A percentile compares a stretch with the other conserved stretches of the same genome.
Evolutionary conservation across 2,797 vertebrate species (phyloP).

Genomic region (Cuniculus paca): DNA sequence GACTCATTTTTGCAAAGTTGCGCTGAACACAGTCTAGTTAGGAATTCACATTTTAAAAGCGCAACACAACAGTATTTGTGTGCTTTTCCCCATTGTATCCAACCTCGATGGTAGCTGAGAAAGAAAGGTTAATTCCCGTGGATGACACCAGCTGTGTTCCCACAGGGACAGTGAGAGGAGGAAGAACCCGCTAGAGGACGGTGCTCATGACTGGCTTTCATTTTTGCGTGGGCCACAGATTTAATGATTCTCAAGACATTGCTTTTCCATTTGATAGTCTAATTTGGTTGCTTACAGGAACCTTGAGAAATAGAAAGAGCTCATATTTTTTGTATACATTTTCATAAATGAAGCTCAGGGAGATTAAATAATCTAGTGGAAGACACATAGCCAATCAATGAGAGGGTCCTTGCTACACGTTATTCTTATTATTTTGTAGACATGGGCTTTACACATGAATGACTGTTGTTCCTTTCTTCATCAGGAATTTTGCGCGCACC

Average conservation of each 20-base stretch:
- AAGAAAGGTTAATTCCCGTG: not conserved
- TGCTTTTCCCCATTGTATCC: not conserved
- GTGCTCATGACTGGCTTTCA: not conserved
- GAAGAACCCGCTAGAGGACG: not conserved
- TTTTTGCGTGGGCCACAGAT: not conserved
- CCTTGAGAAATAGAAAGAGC: conserved; percentile 1
- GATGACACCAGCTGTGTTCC: too few species aligned
- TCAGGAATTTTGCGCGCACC: not conserved
- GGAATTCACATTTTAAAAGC: not conserved
- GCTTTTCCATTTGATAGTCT: not conserved
- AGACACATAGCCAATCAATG: not conserved
- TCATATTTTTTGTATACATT: not conserved
- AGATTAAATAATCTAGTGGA: not conserved
- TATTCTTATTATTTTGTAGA: not conserved
- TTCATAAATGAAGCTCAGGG: not conserved
- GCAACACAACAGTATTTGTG: not conserved
- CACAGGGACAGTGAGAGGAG: not conserved
- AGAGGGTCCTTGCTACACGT: not conserved
- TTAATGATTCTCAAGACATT: not conserved
- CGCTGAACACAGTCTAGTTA: not conserved
- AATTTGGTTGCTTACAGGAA: not conserved
- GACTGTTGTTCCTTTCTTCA: not conserved
- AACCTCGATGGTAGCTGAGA: not conserved
- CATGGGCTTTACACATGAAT: not conserved
- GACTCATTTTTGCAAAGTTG: not conserved